Evolutionary conservation across 1,140 invertebrate genomes (phyloP).

Genomic region (Ridgeia piscesae): DNA sequence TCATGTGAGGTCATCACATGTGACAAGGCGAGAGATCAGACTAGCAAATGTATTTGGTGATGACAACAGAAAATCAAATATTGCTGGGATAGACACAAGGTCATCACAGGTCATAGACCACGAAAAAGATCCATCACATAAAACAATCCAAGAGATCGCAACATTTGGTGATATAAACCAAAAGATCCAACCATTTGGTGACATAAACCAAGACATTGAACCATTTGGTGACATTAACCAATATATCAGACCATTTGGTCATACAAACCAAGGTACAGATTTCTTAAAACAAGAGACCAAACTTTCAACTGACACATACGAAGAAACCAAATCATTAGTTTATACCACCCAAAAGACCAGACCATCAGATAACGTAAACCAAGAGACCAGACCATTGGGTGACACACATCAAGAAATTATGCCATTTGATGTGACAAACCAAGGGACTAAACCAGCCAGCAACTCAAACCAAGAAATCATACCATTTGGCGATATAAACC

Average conservation of each 20-base stretch:
- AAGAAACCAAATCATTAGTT: background rate
- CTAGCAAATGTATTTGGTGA: too few relatives aligned
- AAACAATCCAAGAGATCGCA: background rate
- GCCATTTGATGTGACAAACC: background rate
- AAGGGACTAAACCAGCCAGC: background rate
- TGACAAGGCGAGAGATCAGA: background rate
- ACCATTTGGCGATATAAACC: background rate
- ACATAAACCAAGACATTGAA: background rate
- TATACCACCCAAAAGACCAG: background rate
- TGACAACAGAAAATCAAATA: too few relatives aligned
- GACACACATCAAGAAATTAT: background rate
- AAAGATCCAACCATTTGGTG: background rate
- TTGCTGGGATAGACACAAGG: background rate
- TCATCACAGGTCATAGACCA: background rate
- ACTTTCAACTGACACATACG: background rate
- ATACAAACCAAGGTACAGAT: background rate
- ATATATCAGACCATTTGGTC: background rate
- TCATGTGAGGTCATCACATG: background rate
- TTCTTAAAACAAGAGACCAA: background rate
- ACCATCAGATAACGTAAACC: background rate
- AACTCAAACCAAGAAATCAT: background rate
- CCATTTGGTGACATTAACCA: background rate
- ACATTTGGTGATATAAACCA: background rate
- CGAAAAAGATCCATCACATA: background rate
- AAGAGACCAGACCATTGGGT: background rate